phyloP scores from a whole-genome alignment of 2,797 vertebrate species.

The Anguilla megastoma region DNA sequence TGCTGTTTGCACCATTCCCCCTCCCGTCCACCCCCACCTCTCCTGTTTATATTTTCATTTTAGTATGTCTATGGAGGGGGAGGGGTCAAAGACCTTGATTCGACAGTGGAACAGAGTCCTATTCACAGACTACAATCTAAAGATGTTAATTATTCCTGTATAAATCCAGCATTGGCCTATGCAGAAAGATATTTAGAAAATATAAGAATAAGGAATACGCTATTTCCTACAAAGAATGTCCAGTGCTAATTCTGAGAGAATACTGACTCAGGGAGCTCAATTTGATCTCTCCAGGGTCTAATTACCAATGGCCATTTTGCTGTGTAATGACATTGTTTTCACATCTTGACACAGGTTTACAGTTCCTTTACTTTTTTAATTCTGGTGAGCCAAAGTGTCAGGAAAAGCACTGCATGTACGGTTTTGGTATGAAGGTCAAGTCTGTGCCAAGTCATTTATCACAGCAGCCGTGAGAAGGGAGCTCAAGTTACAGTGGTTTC shows the following conservation, averaged over 20 bases:
- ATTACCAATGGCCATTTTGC: neutral
- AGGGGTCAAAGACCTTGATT: no score
- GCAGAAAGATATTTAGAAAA: neutral
- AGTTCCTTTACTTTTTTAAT: slow-evolving; percentile 53
- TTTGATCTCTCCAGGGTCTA: neutral
- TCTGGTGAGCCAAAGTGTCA: slow-evolving; percentile 34
- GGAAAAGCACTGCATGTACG: slow-evolving; percentile 10
- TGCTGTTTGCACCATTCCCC: neutral
- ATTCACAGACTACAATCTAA: no score
- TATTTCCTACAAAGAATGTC: no score
- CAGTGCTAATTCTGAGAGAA: neutral
- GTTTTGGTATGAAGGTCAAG: slow-evolving; percentile 28
- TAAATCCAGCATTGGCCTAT: no score
- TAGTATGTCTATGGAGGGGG: neutral
- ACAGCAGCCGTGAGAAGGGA: neutral
- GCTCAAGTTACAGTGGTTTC: neutral
- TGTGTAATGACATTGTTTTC: neutral
- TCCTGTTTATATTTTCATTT: neutral
- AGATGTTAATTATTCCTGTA: no score
- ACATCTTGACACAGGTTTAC: neutral
- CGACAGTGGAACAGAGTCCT: no score
- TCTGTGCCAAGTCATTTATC: slow-evolving; percentile 41
- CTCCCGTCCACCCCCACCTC: neutral
- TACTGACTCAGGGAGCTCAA: neutral
- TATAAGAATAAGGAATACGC: neutral